These are phyloP conservation scores for Hyposoter dolosus DNA, from an alignment of 2,888 invertebrate genomes.

Conservation along the genomic window DNA sequence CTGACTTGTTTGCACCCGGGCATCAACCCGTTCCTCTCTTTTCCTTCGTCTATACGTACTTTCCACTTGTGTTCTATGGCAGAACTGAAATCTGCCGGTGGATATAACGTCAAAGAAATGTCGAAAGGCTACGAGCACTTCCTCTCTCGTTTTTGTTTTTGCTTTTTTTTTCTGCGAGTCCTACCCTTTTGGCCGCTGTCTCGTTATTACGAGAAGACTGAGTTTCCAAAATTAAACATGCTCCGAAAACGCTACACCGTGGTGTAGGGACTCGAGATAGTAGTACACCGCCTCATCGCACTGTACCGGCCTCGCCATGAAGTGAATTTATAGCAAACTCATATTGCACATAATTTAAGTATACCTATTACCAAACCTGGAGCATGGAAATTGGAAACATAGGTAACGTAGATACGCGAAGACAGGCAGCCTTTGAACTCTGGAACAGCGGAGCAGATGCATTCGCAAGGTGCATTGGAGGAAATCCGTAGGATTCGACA, in stretches of 20 bases:
- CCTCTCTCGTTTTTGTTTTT: background rate
- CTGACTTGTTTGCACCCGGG: constrained; percentile 76
- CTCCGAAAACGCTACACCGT: background rate
- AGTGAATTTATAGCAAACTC: background rate
- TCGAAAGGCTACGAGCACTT: constrained; percentile 32
- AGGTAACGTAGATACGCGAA: constrained; percentile 12
- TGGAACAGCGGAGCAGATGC: constrained; percentile 32
- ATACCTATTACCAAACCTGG: background rate
- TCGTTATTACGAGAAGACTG: constrained; percentile 7
- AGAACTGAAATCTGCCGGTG: constrained; percentile 41
- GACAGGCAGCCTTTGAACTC: constrained; percentile 51
- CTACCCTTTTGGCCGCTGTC: constrained; percentile 41
- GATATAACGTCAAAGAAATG: constrained; percentile 43
- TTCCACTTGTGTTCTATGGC: constrained; percentile 48
- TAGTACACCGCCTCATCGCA: background rate
- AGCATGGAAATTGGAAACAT: constrained; percentile 10
- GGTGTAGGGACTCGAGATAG: background rate
- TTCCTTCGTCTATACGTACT: constrained; percentile 48
- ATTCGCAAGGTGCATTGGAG: background rate
- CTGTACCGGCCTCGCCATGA: background rate
- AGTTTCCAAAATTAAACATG: constrained; percentile 41
- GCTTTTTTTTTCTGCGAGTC: background rate
- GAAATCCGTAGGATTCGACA: constrained; percentile 7
- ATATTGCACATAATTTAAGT: background rate
- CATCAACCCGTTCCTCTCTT: constrained; percentile 61